Conservation (phyloP, 2,888 invertebrate genomes). For the Alentia gelatinosa region DNA sequence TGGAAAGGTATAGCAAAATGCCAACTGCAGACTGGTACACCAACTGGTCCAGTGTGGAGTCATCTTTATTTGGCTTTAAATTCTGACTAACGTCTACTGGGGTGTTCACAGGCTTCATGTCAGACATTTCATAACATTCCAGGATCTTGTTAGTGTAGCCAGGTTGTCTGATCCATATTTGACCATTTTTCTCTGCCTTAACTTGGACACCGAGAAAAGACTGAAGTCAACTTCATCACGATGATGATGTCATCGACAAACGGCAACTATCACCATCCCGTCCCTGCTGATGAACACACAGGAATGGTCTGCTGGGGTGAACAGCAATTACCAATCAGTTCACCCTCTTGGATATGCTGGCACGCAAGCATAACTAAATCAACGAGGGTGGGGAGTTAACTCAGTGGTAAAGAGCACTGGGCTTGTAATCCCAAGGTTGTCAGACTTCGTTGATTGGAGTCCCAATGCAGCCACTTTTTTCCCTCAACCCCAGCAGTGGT, state of each 20-base stretch:
- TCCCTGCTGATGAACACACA: background rate
- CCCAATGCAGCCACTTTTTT: no score
- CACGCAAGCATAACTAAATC: no score
- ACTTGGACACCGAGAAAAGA: conserved; percentile 52
- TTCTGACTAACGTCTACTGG: background rate
- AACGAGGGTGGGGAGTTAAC: no score
- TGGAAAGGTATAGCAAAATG: conserved; percentile 18
- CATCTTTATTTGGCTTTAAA: background rate
- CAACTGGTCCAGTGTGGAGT: background rate
- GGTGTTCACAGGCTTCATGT: background rate
- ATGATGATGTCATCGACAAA: conserved; percentile 22
- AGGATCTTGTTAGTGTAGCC: conserved; percentile 38
- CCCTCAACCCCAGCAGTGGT: no score
- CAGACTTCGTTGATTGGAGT: no score
- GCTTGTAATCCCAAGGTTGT: no score
- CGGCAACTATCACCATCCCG: no score
- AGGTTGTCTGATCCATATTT: conserved; percentile 39
- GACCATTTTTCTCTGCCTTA: background rate
- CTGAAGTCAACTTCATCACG: background rate
- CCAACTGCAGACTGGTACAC: conserved; percentile 33
- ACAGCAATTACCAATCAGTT: no score
- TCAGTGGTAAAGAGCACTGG: no score
- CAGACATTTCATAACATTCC: background rate
- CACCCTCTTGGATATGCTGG: background rate
- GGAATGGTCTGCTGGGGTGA: no score